Percentiles rank a stretch among this genome's conserved stretches.
Conservation (phyloP, 2,888 invertebrate species). For the Colletes collaris region DNA sequence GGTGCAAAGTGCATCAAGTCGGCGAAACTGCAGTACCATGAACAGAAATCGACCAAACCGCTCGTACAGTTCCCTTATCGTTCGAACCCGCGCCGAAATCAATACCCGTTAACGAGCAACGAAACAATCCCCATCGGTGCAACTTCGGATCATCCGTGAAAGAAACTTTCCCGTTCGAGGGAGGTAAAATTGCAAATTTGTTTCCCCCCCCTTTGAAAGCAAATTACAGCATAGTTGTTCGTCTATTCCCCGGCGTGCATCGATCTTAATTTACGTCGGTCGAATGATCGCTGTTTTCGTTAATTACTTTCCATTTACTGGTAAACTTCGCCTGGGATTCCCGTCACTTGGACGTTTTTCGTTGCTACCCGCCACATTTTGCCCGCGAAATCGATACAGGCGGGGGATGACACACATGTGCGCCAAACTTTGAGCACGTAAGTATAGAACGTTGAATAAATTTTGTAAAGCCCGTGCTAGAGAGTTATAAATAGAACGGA, state of each 20-base stretch:
- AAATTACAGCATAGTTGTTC: not conserved
- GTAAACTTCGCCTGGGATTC: conserved; percentile 1
- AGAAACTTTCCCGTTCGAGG: not conserved
- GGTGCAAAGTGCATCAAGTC: not conserved
- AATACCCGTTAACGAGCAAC: not conserved
- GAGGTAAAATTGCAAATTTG: conserved; percentile 4
- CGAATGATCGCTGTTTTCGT: not conserved
- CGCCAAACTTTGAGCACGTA: not conserved
- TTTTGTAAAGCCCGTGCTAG: not conserved
- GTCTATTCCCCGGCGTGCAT: conserved; percentile 6
- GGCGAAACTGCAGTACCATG: conserved; percentile 57
- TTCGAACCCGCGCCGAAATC: conserved; percentile 18
- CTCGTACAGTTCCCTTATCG: conserved; percentile 11
- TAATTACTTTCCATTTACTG: conserved; percentile 43
- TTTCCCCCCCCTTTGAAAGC: not conserved
- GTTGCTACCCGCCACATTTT: not conserved
- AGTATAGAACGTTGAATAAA: not conserved
- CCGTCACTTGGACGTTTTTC: not conserved
- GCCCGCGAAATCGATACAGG: not conserved
- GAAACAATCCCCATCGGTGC: not conserved
- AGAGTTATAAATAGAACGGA: not conserved
- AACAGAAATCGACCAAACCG: conserved; percentile 5
- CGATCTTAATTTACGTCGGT: conserved; percentile 23
- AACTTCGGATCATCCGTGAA: not conserved
- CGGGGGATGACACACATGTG: conserved; percentile 8